phyloP scores from a whole-genome alignment of 2,113 vertebrate genomes.

The Deroptyus accipitrinus region DNA sequence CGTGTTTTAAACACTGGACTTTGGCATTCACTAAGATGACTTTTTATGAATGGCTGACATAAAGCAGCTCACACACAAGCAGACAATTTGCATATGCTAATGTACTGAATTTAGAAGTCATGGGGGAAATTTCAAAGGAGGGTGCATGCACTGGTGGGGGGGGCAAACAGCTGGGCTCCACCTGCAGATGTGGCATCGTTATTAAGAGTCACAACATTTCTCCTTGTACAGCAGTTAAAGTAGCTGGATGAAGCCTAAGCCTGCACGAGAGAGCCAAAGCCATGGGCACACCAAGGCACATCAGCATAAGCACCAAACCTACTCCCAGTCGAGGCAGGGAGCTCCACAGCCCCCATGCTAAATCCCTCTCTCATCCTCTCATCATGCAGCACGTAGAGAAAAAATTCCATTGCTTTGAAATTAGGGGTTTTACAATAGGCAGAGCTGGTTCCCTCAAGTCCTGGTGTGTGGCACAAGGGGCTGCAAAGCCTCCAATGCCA shows the following conservation, averaged over 20 bases:
- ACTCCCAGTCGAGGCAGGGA: accelerated
- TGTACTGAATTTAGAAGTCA: neutral
- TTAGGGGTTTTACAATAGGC: neutral
- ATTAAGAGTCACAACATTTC: neutral
- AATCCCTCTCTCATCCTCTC: neutral
- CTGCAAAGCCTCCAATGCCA: neutral
- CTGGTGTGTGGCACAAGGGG: accelerated
- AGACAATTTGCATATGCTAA: neutral
- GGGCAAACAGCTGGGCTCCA: neutral
- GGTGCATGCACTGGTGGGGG: neutral
- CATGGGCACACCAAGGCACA: accelerated
- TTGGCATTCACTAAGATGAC: neutral
- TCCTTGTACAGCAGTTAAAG: neutral
- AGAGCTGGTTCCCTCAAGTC: accelerated
- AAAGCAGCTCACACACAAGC: neutral
- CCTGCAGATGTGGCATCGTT: neutral
- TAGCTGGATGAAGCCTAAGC: neutral
- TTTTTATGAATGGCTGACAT: neutral
- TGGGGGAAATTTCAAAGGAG: neutral
- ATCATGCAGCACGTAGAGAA: neutral
- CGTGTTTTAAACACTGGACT: neutral
- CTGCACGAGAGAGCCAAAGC: accelerated
- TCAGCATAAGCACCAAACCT: neutral
- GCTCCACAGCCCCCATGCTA: neutral
- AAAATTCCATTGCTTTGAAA: neutral